Conservation (phyloP, 2,113 vertebrate species). For the Synchiropus splendidus region DNA sequence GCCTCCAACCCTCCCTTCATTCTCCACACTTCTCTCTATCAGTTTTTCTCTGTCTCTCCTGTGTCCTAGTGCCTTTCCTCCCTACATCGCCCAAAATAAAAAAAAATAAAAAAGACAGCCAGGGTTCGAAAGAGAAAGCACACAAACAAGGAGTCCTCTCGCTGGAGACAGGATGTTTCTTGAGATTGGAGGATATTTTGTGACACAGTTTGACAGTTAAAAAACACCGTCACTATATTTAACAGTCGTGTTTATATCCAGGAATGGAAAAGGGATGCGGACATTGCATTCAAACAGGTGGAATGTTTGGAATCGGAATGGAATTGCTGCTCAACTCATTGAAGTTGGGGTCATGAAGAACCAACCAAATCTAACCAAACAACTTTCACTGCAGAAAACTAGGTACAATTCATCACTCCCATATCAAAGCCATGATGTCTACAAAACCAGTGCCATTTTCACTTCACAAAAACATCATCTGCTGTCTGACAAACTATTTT, state of each 20-base stretch:
- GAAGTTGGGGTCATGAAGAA: too few species aligned
- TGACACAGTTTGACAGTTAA: conserved; percentile 26
- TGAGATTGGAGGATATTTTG: conserved; percentile 50
- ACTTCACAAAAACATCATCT: too few species aligned
- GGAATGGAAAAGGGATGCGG: conserved; percentile 45
- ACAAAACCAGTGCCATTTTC: too few species aligned
- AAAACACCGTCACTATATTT: conserved; percentile 51
- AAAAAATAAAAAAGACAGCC: conserved; percentile 3
- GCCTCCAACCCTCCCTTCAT: conserved; percentile 14
- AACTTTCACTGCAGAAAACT: too few species aligned
- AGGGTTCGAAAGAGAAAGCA: conserved; percentile 17
- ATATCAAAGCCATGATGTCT: too few species aligned
- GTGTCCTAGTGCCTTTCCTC: conserved; percentile 21
- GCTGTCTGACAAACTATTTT: too few species aligned
- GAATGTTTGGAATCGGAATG: conserved; percentile 5
- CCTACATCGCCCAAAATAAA: conserved; percentile 11
- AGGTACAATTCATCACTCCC: too few species aligned
- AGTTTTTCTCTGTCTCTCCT: conserved; percentile 14
- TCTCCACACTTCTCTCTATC: conserved; percentile 16
- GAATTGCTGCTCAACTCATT: not conserved
- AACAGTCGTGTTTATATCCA: conserved; percentile 44
- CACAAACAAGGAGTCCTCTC: conserved; percentile 32
- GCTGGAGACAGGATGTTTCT: conserved; percentile 52
- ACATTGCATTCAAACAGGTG: conserved; percentile 31
- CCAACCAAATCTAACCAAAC: too few species aligned